Evolutionary conservation across 2,797 vertebrate species (phyloP).

Genomic region (Spinus pinus): DNA sequence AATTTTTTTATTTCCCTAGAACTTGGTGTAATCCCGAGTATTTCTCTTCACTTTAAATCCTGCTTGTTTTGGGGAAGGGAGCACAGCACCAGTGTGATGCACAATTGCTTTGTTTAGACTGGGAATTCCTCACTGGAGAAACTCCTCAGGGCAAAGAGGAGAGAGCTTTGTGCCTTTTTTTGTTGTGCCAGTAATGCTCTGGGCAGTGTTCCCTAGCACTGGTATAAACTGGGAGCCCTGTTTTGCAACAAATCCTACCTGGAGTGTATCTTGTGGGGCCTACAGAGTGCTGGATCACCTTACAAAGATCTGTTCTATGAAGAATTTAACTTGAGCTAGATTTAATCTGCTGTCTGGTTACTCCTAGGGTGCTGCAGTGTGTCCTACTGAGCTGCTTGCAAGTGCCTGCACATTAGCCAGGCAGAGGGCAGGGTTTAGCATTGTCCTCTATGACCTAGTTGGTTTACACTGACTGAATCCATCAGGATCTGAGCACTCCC

Average conservation of each 20-base stretch:
- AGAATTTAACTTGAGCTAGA: background rate
- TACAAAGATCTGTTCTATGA: background rate
- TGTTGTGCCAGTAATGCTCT: background rate
- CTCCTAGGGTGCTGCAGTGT: background rate
- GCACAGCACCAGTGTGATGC: background rate
- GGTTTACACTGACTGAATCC: background rate
- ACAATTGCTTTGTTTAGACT: constrained; percentile 16
- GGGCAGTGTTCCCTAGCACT: background rate
- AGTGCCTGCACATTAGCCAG: background rate
- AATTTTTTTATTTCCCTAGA: constrained; percentile 17
- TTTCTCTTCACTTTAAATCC: background rate
- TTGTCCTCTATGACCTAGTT: background rate
- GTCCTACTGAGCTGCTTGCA: background rate
- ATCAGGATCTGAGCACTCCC: background rate
- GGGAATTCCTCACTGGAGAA: background rate
- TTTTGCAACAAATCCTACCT: background rate
- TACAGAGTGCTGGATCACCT: background rate
- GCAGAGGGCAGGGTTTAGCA: background rate
- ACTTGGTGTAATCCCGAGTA: background rate
- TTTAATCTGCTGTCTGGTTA: background rate
- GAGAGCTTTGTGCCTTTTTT: background rate
- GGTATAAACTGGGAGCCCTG: background rate
- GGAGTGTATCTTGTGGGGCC: background rate
- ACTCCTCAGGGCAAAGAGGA: background rate
- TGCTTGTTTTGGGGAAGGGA: background rate